Base-by-base conservation (phyloP, 2,113 vertebrate genomes). In the Atlantisia rogersi region DNA sequence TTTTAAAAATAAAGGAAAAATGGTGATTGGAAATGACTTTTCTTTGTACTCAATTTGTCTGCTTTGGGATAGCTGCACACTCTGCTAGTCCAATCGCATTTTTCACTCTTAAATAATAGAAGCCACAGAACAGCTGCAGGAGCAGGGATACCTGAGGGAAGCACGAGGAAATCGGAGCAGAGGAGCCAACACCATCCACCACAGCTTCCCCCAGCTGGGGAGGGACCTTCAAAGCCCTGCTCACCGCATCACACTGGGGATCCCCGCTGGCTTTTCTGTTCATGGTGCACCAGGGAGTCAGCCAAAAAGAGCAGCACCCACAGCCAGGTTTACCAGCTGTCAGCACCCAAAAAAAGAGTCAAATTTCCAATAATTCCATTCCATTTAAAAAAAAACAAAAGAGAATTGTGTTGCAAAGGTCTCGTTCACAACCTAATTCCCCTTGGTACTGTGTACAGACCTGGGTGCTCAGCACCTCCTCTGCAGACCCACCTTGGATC, bases 161-260 rank as follows among this genome's bases (percentile, higher is more conserved):
- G n/a, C 50, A 32, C 0, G 0, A 58, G 59, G 50, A 77, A 73
- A 73, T 9, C 0, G 48, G 42, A 40, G 9, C 12, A 52, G 50
- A 59, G 55, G 11, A 10, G 10, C 32, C 60, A 44, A 25, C 31
- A 29, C 12, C 15, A 5, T 15, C 55, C 44, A 64, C 13, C 58
- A 52, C 46, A 44, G 32, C 25, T 62, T 20, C 31, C 39, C 35
- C 28, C 20, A 21, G 4, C 20, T 19, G 12, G 12, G 37, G 26
- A 55, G 29, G 24, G 22, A 39, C 17, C 28, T 70, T 17, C 2
- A 1, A 5, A 62, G 42, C n/a, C 18, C 44, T 26, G 16, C 39
- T 44, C 35, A 63, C 11, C 53, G 44, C 14, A 9, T 13, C 19
- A 3, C 53, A 22, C 29, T 26, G 10, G 26, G 65, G 26, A 58